These are phyloP conservation scores for Nyctibius grandis DNA, from an alignment of 2,797 vertebrate species.

Conservation along the genomic window DNA sequence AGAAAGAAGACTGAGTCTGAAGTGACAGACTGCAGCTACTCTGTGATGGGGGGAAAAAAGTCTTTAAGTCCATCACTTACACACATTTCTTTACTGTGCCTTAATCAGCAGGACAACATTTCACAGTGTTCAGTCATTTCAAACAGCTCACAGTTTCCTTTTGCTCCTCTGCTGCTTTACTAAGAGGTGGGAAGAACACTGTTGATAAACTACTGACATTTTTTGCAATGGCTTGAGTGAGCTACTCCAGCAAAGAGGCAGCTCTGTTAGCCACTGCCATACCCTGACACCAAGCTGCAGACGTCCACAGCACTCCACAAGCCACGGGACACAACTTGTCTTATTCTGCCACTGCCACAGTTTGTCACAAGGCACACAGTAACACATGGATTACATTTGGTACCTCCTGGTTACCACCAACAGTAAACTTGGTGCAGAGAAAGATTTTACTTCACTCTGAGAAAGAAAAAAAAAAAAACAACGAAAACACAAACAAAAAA, in stretches of 20 bases:
- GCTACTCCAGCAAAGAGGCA: background rate
- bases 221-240: background rate
- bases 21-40: background rate
- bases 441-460: background rate
- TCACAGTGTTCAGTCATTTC: background rate
- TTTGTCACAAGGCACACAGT: background rate
- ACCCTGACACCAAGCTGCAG: background rate
- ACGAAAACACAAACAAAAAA: background rate
- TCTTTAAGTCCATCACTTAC: background rate
- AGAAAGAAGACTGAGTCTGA: background rate
- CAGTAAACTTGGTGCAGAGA: background rate
- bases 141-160: background rate
- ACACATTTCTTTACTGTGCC: background rate
- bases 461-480: background rate
- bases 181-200: background rate
- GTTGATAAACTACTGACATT: background rate
- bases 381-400: rapidly evolving
- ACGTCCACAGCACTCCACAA: background rate
- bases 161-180: background rate
- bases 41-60: rapidly evolving
- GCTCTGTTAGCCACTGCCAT: background rate
- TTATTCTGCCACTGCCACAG: background rate
- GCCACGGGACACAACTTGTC: rapidly evolving
- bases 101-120: background rate
- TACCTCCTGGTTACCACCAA: too few relatives aligned